These are phyloP conservation scores for Cassiopea andromeda DNA, from an alignment of 30 jellyfish, hydroid and myxozoan genomes.

Conservation along the genomic window DNA sequence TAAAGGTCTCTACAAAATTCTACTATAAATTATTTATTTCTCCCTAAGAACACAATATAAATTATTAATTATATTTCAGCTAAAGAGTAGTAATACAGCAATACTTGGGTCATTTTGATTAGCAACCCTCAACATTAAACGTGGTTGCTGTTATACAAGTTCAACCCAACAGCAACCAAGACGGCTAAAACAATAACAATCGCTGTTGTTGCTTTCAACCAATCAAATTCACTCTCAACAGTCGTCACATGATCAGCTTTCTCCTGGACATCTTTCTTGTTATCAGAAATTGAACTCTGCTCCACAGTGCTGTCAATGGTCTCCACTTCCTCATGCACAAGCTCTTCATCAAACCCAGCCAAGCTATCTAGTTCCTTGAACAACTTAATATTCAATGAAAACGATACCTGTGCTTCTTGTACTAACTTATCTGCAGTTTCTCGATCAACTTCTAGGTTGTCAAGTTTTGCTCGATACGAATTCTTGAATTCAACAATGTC, in stretches of 20 bases:
- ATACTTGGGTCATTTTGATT: too few species aligned
- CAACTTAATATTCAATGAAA: conserved; percentile 49
- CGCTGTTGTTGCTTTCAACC: conserved; percentile 49
- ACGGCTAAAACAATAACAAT: conserved; percentile 32
- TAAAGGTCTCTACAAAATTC: too few species aligned
- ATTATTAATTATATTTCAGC: too few species aligned
- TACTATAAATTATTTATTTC: too few species aligned
- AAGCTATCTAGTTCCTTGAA: conserved; percentile 76
- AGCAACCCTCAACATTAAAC: not conserved
- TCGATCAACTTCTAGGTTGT: conserved; percentile 40
- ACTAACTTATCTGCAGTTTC: conserved; percentile 66
- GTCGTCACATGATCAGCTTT: conserved; percentile 16
- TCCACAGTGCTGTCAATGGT: not conserved
- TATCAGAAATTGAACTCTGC: not conserved
- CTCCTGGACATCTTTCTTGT: not conserved
- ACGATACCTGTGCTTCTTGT: conserved; percentile 69
- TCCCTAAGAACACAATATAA: too few species aligned
- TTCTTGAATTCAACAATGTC: conserved; percentile 59
- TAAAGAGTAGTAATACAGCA: not conserved
- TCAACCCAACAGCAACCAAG: conserved; percentile 30
- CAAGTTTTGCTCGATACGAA: conserved; percentile 55
- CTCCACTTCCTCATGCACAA: conserved; percentile 69
- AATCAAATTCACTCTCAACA: conserved; percentile 11
- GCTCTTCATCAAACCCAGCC: conserved; percentile 74
- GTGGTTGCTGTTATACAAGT: not conserved